Conservation (phyloP, 2,888 invertebrate species). For the Troglohyphantes excavatus region DNA sequence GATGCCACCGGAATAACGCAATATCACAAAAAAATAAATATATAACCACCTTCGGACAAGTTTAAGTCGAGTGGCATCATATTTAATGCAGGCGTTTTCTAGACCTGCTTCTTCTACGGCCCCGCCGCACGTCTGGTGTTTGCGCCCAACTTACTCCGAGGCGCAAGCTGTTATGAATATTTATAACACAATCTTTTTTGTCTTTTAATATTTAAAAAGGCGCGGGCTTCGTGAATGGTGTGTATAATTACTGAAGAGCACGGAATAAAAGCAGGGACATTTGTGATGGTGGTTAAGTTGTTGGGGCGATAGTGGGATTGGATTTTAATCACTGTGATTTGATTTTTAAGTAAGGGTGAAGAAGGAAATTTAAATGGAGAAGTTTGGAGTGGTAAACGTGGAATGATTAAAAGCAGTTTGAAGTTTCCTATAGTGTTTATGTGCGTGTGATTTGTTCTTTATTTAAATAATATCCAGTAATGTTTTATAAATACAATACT, state of each 20-base stretch:
- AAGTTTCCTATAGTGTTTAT: too few species aligned
- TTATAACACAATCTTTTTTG: constrained; percentile 51
- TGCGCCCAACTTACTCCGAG: neutral
- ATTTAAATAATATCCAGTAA: too few species aligned
- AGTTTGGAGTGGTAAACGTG: too few species aligned
- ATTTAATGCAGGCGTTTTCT: constrained; percentile 52
- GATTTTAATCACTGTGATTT: neutral
- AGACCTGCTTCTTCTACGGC: constrained; percentile 6
- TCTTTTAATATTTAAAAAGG: constrained; percentile 67
- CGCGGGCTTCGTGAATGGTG: neutral
- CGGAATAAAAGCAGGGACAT: neutral
- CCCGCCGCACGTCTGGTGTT: constrained; percentile 3
- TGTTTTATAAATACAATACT: too few species aligned
- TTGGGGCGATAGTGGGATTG: neutral
- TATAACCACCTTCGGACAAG: neutral
- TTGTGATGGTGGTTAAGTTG: constrained; percentile 2
- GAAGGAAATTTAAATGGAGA: neutral
- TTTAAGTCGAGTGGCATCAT: constrained; percentile 19
- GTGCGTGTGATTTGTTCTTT: too few species aligned
- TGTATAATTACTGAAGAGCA: constrained; percentile 28
- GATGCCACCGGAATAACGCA: constrained; percentile 33
- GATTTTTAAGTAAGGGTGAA: neutral
- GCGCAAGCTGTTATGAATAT: constrained; percentile 68
- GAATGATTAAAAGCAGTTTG: too few species aligned
- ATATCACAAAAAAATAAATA: neutral